Evolutionary conservation across 2,888 invertebrate species (phyloP).

Genomic region (Sphecodes monilicornis): DNA sequence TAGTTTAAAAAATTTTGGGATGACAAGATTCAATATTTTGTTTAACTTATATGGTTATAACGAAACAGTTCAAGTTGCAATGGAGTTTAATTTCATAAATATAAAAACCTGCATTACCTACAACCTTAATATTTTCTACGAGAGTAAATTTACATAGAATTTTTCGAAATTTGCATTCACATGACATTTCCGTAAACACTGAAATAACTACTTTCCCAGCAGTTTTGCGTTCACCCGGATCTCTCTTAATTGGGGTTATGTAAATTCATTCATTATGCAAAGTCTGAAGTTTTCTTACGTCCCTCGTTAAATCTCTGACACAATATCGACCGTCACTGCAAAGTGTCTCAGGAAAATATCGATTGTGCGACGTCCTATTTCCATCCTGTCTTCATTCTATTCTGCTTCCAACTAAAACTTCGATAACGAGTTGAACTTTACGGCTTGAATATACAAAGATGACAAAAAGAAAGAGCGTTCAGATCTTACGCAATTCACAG

Average conservation of each 20-base stretch:
- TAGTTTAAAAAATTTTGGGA: not conserved
- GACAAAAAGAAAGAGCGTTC: not conserved
- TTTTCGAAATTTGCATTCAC: slow-evolving; percentile 3
- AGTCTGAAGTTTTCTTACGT: slow-evolving; percentile 30
- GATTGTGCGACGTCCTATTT: slow-evolving; percentile 19
- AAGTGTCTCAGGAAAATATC: slow-evolving; percentile 29
- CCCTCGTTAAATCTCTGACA: slow-evolving; percentile 38
- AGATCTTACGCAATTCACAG: not conserved
- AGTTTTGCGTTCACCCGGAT: slow-evolving; percentile 27
- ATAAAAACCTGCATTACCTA: not conserved
- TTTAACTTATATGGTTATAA: not conserved
- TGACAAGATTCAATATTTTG: not conserved
- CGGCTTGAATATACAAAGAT: not conserved
- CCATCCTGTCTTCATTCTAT: not conserved
- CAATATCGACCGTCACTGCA: not conserved
- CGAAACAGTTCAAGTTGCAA: not conserved
- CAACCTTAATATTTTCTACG: not conserved
- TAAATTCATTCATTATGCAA: slow-evolving; percentile 53
- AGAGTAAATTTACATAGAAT: not conserved
- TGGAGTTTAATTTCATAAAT: not conserved
- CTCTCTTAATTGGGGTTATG: slow-evolving; percentile 49
- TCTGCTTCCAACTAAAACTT: not conserved
- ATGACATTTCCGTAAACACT: slow-evolving; percentile 17
- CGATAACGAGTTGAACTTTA: not conserved
- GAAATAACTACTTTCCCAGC: slow-evolving; percentile 20